Percentiles rank a stretch among this genome's conserved stretches.
These are phyloP conservation scores for Ditylenchus dipsaci DNA, from an alignment of 1,140 invertebrate species.

Conservation along the genomic window DNA sequence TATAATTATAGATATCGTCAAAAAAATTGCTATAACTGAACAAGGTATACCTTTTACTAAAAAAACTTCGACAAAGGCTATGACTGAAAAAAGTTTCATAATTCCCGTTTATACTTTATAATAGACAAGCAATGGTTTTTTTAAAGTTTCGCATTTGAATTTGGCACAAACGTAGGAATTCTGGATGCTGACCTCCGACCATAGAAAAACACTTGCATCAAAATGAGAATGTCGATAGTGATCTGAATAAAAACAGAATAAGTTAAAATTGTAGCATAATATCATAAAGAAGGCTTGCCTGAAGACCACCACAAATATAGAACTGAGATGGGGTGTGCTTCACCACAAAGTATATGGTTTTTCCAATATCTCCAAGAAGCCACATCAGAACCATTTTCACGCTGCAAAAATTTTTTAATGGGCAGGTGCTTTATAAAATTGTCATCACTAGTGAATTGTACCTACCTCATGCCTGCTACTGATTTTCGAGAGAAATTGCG, in stretches of 20 bases:
- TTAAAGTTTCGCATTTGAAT: neutral
- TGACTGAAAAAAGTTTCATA: too few species aligned
- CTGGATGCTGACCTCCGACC: conserved; percentile 18
- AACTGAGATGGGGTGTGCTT: conserved; percentile 86
- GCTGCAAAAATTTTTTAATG: conserved; percentile 58
- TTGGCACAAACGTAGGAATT: conserved; percentile 22
- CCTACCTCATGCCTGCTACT: conserved; percentile 90
- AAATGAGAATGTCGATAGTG: conserved; percentile 74
- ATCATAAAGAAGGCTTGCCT: conserved; percentile 67
- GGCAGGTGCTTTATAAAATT: neutral
- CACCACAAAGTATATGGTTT: conserved; percentile 89
- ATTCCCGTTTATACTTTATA: too few species aligned
- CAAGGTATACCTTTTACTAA: too few species aligned
- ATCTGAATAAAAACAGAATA: conserved; percentile 61
- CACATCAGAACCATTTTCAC: conserved; percentile 89
- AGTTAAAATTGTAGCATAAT: too few species aligned
- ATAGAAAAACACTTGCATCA: conserved; percentile 72
- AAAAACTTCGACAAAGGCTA: too few species aligned
- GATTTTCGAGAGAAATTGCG: conserved; percentile 83
- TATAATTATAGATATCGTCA: too few species aligned
- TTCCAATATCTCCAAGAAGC: conserved; percentile 86
- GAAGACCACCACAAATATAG: conserved; percentile 85
- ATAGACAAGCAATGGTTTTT: too few species aligned
- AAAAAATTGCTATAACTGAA: too few species aligned
- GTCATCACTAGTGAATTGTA: neutral